phyloP scores from a whole-genome alignment of 2,797 vertebrate genomes.

The Falco rusticolus region DNA sequence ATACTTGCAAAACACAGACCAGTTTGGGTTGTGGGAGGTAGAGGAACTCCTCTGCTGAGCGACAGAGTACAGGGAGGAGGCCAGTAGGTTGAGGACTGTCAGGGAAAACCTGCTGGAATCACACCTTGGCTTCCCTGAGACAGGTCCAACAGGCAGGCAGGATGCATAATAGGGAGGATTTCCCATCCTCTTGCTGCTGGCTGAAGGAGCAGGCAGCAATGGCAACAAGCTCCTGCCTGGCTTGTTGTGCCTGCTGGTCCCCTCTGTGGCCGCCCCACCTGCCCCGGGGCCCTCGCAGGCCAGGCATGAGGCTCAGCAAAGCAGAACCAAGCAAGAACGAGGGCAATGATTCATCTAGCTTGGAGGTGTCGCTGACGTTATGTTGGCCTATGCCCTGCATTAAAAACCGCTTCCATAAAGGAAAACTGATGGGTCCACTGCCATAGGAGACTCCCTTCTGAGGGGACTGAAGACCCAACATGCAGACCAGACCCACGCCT shows the following conservation, averaged over 20 bases:
- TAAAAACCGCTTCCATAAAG: background rate
- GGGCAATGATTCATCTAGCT: background rate
- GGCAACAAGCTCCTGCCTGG: background rate
- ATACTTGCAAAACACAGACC: background rate
- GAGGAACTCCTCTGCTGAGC: background rate
- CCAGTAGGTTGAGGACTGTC: background rate
- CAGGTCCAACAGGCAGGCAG: background rate
- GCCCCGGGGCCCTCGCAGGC: too few relatives aligned
- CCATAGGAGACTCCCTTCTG: background rate
- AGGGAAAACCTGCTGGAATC: background rate
- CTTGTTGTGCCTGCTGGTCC: background rate
- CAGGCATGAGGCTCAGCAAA: background rate
- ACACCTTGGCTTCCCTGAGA: too few relatives aligned
- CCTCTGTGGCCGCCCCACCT: background rate
- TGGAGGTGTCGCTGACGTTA: background rate
- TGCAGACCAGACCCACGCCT: too few relatives aligned
- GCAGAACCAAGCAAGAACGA: background rate
- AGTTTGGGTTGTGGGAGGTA: background rate
- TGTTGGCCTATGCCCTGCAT: background rate
- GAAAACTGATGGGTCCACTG: background rate
- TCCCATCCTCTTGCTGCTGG: background rate
- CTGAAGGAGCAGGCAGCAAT: background rate
- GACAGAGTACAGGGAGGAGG: background rate
- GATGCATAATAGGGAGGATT: background rate
- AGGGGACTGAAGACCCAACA: too few relatives aligned